Base-by-base conservation (phyloP, 2,888 invertebrate genomes). In the Endotricha flammealis region DNA sequence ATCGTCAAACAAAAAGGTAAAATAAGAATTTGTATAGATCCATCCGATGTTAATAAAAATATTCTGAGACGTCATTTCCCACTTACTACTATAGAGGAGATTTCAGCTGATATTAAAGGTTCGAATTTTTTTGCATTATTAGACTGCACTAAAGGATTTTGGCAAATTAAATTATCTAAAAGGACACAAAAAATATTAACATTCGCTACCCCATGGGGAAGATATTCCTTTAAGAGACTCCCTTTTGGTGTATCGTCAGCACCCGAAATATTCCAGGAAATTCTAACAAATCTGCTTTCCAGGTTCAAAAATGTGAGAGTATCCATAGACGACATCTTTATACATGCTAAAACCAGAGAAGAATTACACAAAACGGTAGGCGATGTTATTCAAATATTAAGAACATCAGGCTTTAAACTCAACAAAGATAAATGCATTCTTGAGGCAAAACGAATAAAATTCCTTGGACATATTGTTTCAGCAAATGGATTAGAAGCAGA, bases 21-120 rank as follows among this genome's bases (percentile, higher is more conserved):
- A 11, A 10, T 55, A 2, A 33, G 55, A 24, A n/a, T 51, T 5
- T 50, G 51, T 32, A 29, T 53, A 6, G 53, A 51, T 24, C 52
- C 52, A 3, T 13, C 44, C 6, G 45, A 51, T 16, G 32, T 55
- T 4, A 55, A 55, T 33, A 11, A 44, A 22, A 46, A 47, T 2
- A 38, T 53, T 1, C 34, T 38, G 20, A 39, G 53, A 29, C 25
- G 42, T 2, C 48, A 55, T 29, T 50, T 43, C 31, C 50, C 41
- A 16, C 46, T 53, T n/a, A 48, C 48, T 2, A 46, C 48, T 10
- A 16, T 55, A 11, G 48, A 53, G 12, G 46, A 46, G 35, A 35
- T 39, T 10, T 23, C 22, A 9, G 3, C 27, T 14, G 31, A 20
- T 9, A 1, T 34, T n/a, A 16, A 17, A 11, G 29, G 29, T 16